Evolutionary conservation across 2,888 invertebrate genomes (phyloP), one percentile per base, ranked within the genome.

Genomic region (Mimas tiliae): DNA sequence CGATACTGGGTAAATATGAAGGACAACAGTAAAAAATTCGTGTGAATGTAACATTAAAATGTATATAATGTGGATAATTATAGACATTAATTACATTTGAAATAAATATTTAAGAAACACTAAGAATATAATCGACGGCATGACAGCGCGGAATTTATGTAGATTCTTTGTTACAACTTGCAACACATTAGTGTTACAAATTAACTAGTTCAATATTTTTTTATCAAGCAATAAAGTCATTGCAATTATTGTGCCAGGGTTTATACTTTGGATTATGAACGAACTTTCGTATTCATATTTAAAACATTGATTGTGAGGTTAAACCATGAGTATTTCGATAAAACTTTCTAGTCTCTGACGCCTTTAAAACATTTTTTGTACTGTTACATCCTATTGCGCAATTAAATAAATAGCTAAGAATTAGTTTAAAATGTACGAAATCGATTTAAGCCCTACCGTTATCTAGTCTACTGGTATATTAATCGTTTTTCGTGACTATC

Each of bases 91-190:
- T 16, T 38, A 55, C 38, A 16, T 38, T 55, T 34, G 34, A 9
- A 55, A 55, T 55, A 38, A 11, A 16, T 11, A 34, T 55, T 55
- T 16, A 55, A 55, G 34, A 55, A 9, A 55, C 38, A 52, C 27
- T 52, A 6, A n/a, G 21, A 3, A 21, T 21, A 21, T 51, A 50
- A 48, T 48, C 48, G 48, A n/a, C 12, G 12, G 47, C 48, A 16
- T 48, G 6, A 21, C 21, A 11, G 51, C 21, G 12, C 51, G 9
- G 38, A 34, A 55, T 19, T 55, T 34, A 55, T 55, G 55, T 16
- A 21, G 27, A 27, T 51, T 34, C 9, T 6, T n/a, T 16, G 48
- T 34, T 27, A 27, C 55, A 55, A 27, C 27, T 27, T 3, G 27
- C 16, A 11, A 9, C 16, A 34, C 34, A 55, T 55, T 55, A 55